Evolutionary conservation across 1,140 invertebrate genomes (phyloP).

Genomic region (Ruditapes philippinarum): DNA sequence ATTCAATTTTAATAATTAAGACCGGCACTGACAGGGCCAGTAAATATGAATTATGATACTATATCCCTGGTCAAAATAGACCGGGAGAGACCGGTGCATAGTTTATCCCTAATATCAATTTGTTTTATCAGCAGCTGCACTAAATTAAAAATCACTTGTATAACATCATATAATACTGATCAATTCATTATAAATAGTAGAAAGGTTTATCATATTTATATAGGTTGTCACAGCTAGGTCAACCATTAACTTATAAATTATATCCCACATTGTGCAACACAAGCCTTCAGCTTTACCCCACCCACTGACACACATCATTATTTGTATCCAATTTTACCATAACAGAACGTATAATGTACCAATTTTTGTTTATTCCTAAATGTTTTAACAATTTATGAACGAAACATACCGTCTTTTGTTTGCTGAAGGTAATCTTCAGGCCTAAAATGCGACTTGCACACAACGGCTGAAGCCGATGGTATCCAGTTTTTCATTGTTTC

Average conservation of each 20-base stretch:
- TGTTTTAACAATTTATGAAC: constrained; percentile 10
- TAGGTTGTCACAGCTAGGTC: constrained; percentile 23
- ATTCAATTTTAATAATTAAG: constrained; percentile 32
- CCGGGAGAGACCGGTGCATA: too few species aligned
- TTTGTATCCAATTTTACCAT: constrained; percentile 26
- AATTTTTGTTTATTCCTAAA: constrained; percentile 23
- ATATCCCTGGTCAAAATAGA: constrained; percentile 29
- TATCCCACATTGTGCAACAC: constrained; percentile 29
- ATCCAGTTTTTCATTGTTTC: constrained; percentile 27
- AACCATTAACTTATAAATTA: constrained; percentile 32
- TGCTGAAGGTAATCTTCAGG: constrained; percentile 35
- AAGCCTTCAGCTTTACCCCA: constrained; percentile 27
- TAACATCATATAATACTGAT: constrained; percentile 31
- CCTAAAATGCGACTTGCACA: constrained; percentile 44
- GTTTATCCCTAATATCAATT: constrained; percentile 31
- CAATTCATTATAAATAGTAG: constrained; percentile 26
- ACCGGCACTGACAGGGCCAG: too few species aligned
- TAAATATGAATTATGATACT: constrained; percentile 31
- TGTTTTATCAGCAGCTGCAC: constrained; percentile 15
- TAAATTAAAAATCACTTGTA: constrained; percentile 27
- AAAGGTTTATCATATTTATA: constrained; percentile 32
- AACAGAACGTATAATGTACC: constrained; percentile 25
- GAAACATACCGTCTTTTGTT: constrained; percentile 12
- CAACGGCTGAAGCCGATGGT: constrained; percentile 15
- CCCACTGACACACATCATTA: constrained; percentile 24